Percentiles rank a stretch among this genome's conserved stretches.
Conservation (phyloP, 2,888 invertebrate genomes). For the Caenorhabditis angaria region DNA sequence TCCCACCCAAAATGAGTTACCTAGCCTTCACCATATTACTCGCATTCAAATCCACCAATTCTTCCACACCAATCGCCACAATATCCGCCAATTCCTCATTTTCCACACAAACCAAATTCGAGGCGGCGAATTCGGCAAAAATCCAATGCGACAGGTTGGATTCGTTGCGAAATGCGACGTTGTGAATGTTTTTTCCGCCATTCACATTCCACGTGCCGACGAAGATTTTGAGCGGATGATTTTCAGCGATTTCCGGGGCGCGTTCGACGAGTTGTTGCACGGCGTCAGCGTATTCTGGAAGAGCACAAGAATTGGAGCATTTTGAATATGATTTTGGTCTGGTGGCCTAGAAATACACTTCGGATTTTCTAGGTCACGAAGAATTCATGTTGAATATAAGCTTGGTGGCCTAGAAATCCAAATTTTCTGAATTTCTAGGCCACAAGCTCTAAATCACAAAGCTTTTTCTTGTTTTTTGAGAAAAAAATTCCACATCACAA, state of each 20-base stretch:
- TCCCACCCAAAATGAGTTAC: no score
- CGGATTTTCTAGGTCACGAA: no score
- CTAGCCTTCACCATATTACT: slow-evolving; percentile 95
- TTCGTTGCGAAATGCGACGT: slow-evolving; percentile 79
- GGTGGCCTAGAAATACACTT: no score
- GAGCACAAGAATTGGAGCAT: background rate
- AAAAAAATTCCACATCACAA: slow-evolving; percentile 22
- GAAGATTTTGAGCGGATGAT: slow-evolving; percentile 54
- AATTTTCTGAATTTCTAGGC: background rate
- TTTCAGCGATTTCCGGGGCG: slow-evolving; percentile 54
- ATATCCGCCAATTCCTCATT: slow-evolving; percentile 80
- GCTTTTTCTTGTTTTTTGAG: background rate
- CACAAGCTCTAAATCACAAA: slow-evolving; percentile 11
- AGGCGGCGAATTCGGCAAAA: slow-evolving; percentile 63
- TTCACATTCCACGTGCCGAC: slow-evolving; percentile 95
- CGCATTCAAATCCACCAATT: slow-evolving; percentile 98
- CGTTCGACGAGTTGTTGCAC: slow-evolving; percentile 63
- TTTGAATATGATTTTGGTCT: no score
- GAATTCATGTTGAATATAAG: no score
- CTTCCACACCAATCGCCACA: slow-evolving; percentile 97
- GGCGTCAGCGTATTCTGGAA: slow-evolving; percentile 67
- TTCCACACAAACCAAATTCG: slow-evolving; percentile 48
- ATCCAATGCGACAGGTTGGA: slow-evolving; percentile 75
- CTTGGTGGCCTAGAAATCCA: no score
- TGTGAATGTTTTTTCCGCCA: slow-evolving; percentile 96